A percentile compares a stretch with the other conserved stretches of the same genome.
Evolutionary conservation across 2,888 invertebrate genomes (phyloP).

Genomic region (Oxytorus armatus): DNA sequence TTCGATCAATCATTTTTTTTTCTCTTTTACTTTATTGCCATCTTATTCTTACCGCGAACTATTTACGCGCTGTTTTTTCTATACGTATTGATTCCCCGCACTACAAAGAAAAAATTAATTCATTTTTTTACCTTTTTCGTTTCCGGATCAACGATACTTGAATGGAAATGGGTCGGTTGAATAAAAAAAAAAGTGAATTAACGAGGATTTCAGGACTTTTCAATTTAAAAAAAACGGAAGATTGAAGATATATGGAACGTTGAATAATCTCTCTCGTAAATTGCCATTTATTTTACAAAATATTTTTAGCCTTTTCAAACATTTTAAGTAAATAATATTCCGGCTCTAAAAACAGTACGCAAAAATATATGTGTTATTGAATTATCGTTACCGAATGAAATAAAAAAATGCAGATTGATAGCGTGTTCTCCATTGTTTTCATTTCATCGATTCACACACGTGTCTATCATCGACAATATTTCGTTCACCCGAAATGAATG

Average conservation of each 20-base stretch:
- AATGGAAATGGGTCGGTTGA: conserved; percentile 32
- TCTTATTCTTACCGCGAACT: not conserved
- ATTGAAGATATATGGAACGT: not conserved
- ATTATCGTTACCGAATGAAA: too few species aligned
- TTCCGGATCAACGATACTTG: conserved; percentile 17
- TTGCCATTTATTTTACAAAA: too few species aligned
- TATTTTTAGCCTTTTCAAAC: too few species aligned
- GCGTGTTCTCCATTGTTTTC: not conserved
- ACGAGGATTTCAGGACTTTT: not conserved
- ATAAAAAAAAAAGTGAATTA: conserved; percentile 32
- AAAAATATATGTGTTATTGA: too few species aligned
- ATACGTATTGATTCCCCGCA: not conserved
- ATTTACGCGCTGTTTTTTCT: conserved; percentile 41
- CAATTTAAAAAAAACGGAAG: not conserved
- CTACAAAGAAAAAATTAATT: conserved; percentile 10
- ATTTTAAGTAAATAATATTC: too few species aligned
- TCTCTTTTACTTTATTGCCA: conserved; percentile 8
- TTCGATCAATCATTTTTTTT: conserved; percentile 56
- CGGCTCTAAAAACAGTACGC: too few species aligned
- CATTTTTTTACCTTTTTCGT: too few species aligned
- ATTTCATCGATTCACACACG: not conserved
- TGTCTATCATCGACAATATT: not conserved
- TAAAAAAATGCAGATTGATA: not conserved
- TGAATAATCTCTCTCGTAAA: not conserved
- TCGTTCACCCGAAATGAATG: not conserved